phyloP scores from a whole-genome alignment of 1,140 invertebrate species.

The Pinna nobilis region DNA sequence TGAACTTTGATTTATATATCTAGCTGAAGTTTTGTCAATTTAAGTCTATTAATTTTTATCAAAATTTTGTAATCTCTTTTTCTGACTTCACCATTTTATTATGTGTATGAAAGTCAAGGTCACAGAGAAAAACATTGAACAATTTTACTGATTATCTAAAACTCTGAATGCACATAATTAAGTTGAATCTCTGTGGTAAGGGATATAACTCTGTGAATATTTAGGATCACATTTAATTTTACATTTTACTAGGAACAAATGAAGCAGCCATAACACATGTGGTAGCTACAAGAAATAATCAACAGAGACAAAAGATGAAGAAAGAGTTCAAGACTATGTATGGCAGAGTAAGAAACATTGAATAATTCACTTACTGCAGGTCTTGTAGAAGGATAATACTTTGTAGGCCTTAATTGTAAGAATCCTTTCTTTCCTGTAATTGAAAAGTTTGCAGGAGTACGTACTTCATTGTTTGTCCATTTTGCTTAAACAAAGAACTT shows the following conservation, averaged over 20 bases:
- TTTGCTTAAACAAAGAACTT: too few species aligned
- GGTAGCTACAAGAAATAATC: conserved; percentile 88
- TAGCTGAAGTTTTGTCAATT: too few species aligned
- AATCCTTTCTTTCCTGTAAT: background rate
- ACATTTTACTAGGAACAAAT: conserved; percentile 83
- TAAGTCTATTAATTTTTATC: too few species aligned
- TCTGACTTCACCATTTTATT: too few species aligned
- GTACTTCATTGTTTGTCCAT: too few species aligned
- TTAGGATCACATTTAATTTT: background rate
- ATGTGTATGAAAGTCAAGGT: too few species aligned
- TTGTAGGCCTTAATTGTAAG: background rate
- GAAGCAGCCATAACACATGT: conserved; percentile 94
- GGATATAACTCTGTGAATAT: too few species aligned
- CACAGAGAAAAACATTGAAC: background rate
- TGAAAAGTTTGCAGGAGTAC: background rate
- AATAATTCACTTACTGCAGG: background rate
- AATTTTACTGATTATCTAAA: background rate
- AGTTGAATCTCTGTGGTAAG: too few species aligned
- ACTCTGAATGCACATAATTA: background rate
- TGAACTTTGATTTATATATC: too few species aligned
- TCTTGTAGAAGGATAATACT: too few species aligned
- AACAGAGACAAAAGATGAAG: conserved; percentile 92
- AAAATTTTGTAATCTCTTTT: too few species aligned
- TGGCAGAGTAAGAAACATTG: conserved; percentile 82
- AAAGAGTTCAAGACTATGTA: conserved; percentile 93